Conservation (phyloP, 2,888 invertebrate genomes). For the Lamellibrachia satsuma region DNA sequence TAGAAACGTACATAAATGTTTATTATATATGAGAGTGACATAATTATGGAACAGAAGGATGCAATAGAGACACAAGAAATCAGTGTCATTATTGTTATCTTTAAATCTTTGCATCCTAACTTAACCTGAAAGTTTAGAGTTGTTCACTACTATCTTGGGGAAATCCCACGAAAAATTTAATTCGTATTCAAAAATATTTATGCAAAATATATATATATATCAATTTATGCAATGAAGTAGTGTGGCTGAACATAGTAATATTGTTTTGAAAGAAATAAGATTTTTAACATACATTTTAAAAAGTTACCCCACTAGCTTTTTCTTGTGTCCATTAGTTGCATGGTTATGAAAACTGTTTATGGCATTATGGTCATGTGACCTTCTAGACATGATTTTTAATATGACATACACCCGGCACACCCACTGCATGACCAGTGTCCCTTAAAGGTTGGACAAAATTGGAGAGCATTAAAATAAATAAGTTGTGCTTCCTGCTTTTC, state of each 20-base stretch:
- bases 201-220: neutral
- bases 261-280: neutral
- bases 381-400: neutral
- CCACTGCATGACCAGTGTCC: neutral
- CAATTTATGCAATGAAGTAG: neutral
- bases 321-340: neutral
- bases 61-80: neutral
- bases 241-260: neutral
- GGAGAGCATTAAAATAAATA: too few species aligned
- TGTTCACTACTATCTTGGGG: neutral
- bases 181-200: neutral
- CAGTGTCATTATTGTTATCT: neutral
- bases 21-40: neutral
- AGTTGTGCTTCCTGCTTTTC: too few species aligned
- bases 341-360: neutral
- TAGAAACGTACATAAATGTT: neutral
- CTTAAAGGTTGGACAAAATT: too few species aligned
- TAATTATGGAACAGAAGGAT: neutral
- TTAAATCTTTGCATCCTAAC: neutral
- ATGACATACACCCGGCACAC: neutral
- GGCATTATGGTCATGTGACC: too few species aligned
- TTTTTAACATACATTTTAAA: neutral
- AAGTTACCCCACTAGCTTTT: neutral
- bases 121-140: neutral
- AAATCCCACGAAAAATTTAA: neutral